Conservation (phyloP, 2,888 invertebrate genomes). For the Polydrusus cervinus region DNA sequence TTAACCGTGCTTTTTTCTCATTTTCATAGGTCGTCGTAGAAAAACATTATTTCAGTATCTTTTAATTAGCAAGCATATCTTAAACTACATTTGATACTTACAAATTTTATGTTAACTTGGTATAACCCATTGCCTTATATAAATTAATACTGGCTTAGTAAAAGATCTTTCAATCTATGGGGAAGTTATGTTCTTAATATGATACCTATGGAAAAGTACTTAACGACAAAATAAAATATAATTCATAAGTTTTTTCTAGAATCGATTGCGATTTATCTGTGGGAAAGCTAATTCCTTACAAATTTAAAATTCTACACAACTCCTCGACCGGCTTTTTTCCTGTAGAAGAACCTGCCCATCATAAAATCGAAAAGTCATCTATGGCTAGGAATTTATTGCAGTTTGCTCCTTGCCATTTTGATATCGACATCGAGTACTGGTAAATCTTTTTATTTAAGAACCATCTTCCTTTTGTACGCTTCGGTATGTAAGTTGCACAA, state of each 20-base stretch:
- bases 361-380: slow-evolving; percentile 63
- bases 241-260: slow-evolving; percentile 59
- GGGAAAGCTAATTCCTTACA: slow-evolving; percentile 66
- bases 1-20: too few relatives aligned
- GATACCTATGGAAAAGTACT: neutral
- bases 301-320: slow-evolving; percentile 64
- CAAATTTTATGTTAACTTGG: neutral
- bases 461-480: slow-evolving; percentile 28
- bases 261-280: slow-evolving; percentile 62
- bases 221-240: slow-evolving; percentile 51
- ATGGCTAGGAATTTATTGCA: slow-evolving; percentile 63
- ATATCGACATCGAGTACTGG: slow-evolving; percentile 34
- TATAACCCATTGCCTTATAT: neutral
- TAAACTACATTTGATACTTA: too few relatives aligned
- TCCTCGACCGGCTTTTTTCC: slow-evolving; percentile 51
- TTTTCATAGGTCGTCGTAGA: too few relatives aligned
- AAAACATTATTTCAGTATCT: too few relatives aligned
- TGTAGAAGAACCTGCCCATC: slow-evolving; percentile 56
- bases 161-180: too few relatives aligned
- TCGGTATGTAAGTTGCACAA: slow-evolving; percentile 23
- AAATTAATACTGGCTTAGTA: too few relatives aligned
- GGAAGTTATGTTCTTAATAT: neutral
- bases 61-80: too few relatives aligned
- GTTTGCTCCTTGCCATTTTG: slow-evolving; percentile 47
- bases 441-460: slow-evolving; percentile 34